Evolutionary conservation across 2,888 invertebrate species (phyloP), one percentile per base, ranked within the genome.

Genomic region (Plemyria rubiginata): DNA sequence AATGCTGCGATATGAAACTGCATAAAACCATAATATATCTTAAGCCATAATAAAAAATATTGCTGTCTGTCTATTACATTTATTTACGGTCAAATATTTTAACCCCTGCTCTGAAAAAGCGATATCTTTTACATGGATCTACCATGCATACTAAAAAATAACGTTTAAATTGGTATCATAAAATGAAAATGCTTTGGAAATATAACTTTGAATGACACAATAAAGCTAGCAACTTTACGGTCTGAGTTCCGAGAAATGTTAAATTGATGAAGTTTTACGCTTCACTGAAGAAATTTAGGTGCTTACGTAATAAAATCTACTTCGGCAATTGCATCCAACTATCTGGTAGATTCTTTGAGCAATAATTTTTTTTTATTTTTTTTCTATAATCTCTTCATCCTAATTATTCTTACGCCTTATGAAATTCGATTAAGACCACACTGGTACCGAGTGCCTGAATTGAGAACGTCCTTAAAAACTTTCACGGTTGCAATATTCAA

Each of bases 171-270:
- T 46, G 45, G 38, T 52, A 52, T 52, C 52, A 58, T 58, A 58
- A 53, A 59, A 53, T 29, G 40, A 48, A 48, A 53, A 28, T 40
- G 40, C 59, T 52, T 58, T 13, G 29, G 29, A 46, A 53, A 52
- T 51, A 45, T 40, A 46, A 53, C 40, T 22, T 52, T 43, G 50
- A 57, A 51, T 57, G 49, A 38, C 13, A 13, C 46, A 52, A 45
- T 58, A 58, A 50, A 59, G 46, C 52, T 57, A 41, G 32, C 32
- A 50, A 57, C 32, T 57, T 57, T 57, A 57, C 51, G 32, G 43
- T 28, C 50, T 43, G 52, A 28, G 36, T 51, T 52, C 58, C 28
- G 46, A 59, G 52, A 59, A 52, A 52, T 52, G 38, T 46, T 40
- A 52, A 52, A 52, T 59, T 52, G 58, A 46, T 46, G 45, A 52